Conservation (phyloP, 1,140 invertebrate species). For the Drosophila kanapiae region DNA sequence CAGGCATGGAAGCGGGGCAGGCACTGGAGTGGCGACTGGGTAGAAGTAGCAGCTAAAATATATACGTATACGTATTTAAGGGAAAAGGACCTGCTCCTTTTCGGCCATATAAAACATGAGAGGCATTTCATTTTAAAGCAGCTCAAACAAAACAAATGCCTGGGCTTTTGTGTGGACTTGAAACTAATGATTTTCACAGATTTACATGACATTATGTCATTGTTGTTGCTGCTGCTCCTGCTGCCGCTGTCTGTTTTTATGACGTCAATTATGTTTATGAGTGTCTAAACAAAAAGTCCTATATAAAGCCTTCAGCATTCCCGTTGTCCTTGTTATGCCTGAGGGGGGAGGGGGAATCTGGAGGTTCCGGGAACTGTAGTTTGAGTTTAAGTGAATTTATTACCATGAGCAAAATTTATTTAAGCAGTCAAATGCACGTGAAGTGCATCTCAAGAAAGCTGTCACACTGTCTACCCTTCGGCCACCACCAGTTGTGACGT, state of each 20-base stretch:
- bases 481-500: not conserved
- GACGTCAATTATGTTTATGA: conserved; percentile 83
- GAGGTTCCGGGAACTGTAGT: conserved; percentile 37
- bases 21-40: not conserved
- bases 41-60: not conserved
- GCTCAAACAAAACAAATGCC: conserved; percentile 79
- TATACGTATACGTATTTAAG: conserved; percentile 6
- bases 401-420: conserved; percentile 83
- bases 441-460: conserved; percentile 80
- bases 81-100: conserved; percentile 8
- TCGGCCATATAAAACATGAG: conserved; percentile 71
- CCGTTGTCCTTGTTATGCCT: conserved; percentile 32
- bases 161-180: conserved; percentile 74
- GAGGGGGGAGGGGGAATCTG: not conserved
- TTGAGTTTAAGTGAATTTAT: conserved; percentile 83
- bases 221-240: conserved; percentile 49
- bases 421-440: conserved; percentile 83
- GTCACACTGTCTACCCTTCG: conserved; percentile 53
- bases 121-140: conserved; percentile 79
- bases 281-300: conserved; percentile 81
- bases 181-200: conserved; percentile 81
- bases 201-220: conserved; percentile 83
- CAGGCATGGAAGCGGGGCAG: conserved; percentile 40
- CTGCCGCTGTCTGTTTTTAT: conserved; percentile 73
- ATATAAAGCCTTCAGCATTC: conserved; percentile 66